Conservation (phyloP, 2,113 vertebrate species). For the Psilopsiagon aymara region DNA sequence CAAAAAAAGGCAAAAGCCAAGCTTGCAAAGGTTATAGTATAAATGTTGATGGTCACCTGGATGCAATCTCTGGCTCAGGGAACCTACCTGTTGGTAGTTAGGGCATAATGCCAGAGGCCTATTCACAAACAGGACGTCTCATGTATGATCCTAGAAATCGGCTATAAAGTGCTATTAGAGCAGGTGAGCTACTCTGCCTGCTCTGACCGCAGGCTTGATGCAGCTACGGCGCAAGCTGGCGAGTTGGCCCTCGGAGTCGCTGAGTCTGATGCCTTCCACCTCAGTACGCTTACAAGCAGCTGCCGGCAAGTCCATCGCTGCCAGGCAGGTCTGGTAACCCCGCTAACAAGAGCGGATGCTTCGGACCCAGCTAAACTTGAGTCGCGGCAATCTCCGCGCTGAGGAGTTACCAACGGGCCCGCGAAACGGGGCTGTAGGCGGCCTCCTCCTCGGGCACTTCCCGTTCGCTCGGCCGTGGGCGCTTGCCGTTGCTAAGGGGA, state of each 20-base stretch:
- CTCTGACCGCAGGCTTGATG: rapidly evolving
- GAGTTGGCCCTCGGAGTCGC: not conserved
- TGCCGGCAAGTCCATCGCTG: no score
- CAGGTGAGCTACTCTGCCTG: not conserved
- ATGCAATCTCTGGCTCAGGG: not conserved
- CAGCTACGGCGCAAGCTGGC: rapidly evolving
- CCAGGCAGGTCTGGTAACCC: not conserved
- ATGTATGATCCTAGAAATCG: rapidly evolving
- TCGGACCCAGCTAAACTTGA: no score
- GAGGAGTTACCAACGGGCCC: no score
- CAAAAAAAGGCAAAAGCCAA: not conserved
- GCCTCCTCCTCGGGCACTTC: constrained; percentile 1
- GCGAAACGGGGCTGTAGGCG: not conserved
- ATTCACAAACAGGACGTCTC: not conserved
- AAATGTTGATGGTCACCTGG: no score
- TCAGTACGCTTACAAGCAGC: not conserved
- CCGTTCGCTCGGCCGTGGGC: not conserved
- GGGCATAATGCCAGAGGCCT: no score
- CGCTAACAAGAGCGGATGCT: not conserved
- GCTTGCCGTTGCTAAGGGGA: constrained; percentile 66
- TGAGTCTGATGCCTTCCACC: not conserved
- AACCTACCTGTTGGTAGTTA: rapidly evolving
- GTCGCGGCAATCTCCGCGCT: rapidly evolving
- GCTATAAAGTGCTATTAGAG: rapidly evolving
- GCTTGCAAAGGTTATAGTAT: rapidly evolving